Evolutionary conservation across 1,140 invertebrate species (phyloP).

Genomic region (Pentalonia nigronervosa): DNA sequence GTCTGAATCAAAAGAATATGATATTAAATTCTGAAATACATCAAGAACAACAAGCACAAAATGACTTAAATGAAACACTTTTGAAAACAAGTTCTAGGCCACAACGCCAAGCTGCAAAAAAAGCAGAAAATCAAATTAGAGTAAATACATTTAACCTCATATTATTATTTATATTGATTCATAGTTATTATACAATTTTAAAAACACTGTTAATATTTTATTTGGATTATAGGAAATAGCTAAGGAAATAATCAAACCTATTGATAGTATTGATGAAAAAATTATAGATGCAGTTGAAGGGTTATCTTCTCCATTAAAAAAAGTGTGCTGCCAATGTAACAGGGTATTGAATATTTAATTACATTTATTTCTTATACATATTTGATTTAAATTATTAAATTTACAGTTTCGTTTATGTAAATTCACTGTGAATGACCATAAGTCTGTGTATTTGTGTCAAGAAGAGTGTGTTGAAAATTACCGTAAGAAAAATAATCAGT

Average conservation of each 20-base stretch:
- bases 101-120: constrained; percentile 62
- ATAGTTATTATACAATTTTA: too few relatives aligned
- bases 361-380: constrained; percentile 60
- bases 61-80: background rate
- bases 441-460: constrained; percentile 65
- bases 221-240: constrained; percentile 40
- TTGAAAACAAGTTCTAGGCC: constrained; percentile 61
- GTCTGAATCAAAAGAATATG: constrained; percentile 61
- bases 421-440: constrained; percentile 66
- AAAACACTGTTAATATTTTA: background rate
- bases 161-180: background rate
- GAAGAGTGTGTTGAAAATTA: constrained; percentile 66
- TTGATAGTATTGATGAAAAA: constrained; percentile 34
- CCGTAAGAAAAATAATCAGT: constrained; percentile 14
- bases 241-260: constrained; percentile 47
- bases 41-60: constrained; percentile 54
- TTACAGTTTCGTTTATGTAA: constrained; percentile 65
- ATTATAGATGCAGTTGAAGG: constrained; percentile 47
- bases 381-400: constrained; percentile 16
- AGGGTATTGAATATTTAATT: constrained; percentile 37
- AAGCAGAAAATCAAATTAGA: constrained; percentile 62
- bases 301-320: constrained; percentile 30
- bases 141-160: constrained; percentile 58
- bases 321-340: constrained; percentile 55
- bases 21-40: constrained; percentile 54